Percentiles rank a stretch among this genome's conserved stretches.
phyloP scores from a whole-genome alignment of 1,140 invertebrate species.

The Globodera rostochiensis region DNA sequence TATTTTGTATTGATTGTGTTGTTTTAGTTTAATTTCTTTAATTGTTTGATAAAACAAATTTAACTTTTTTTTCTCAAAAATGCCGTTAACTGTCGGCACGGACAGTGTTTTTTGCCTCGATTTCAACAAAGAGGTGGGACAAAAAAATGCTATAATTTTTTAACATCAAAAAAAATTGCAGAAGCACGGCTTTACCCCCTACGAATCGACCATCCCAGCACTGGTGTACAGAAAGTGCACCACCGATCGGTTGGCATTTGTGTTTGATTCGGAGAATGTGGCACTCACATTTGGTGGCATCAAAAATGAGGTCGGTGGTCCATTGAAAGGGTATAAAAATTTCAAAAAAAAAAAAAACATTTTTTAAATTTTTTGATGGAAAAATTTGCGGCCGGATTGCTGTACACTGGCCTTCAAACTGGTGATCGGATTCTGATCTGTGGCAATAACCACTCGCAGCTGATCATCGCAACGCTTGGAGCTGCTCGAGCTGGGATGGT shows the following conservation, averaged over 20 bases:
- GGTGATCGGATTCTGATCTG: slow-evolving; percentile 56
- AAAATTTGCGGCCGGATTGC: slow-evolving; percentile 56
- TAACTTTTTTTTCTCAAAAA: slow-evolving; percentile 1
- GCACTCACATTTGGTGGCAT: slow-evolving; percentile 51
- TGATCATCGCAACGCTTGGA: slow-evolving; percentile 55
- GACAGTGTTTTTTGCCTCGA: slow-evolving; percentile 36
- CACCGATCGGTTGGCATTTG: slow-evolving; percentile 53
- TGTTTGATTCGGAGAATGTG: slow-evolving; percentile 60
- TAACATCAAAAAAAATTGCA: slow-evolving; percentile 1
- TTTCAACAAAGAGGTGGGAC: slow-evolving; percentile 26
- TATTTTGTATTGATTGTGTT: too few species aligned
- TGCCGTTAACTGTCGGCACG: slow-evolving; percentile 30
- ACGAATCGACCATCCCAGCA: slow-evolving; percentile 51
- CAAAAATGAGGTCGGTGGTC: slow-evolving; percentile 38
- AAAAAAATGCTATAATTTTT: not conserved
- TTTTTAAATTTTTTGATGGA: slow-evolving; percentile 54
- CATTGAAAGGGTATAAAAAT: slow-evolving; percentile 7
- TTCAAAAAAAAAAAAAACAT: slow-evolving; percentile 13
- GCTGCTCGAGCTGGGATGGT: slow-evolving; percentile 56
- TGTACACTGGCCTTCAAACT: slow-evolving; percentile 50
- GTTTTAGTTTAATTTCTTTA: too few species aligned
- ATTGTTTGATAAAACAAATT: not conserved
- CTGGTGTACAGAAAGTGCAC: slow-evolving; percentile 45
- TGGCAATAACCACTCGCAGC: slow-evolving; percentile 55
- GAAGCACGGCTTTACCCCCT: slow-evolving; percentile 49